A percentile compares a stretch with the other conserved stretches of the same genome.
Evolutionary conservation across 2,888 invertebrate genomes (phyloP).

Genomic region (Oscheius sp.): DNA sequence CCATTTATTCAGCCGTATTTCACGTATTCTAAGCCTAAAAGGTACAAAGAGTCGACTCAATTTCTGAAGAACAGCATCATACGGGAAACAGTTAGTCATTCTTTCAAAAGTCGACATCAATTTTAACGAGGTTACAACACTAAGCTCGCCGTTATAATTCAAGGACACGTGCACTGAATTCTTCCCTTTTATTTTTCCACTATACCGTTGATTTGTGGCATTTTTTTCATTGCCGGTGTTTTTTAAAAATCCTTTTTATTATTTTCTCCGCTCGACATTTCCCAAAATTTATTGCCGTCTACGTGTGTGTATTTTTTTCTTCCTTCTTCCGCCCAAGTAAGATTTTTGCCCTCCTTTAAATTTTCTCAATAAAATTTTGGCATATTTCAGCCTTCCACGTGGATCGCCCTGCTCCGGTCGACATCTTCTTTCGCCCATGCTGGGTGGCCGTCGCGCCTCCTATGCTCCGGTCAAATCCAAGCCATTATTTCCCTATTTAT

Average conservation of each 20-base stretch:
- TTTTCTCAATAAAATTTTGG: background rate
- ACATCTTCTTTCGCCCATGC: constrained; percentile 22
- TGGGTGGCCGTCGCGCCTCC: constrained; percentile 26
- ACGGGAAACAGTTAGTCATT: background rate
- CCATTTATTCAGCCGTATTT: no score
- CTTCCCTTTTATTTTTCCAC: background rate
- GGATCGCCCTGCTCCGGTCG: constrained; percentile 15
- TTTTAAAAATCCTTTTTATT: background rate
- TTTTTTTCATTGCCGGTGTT: background rate
- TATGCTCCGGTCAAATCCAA: constrained; percentile 20
- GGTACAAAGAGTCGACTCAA: no score
- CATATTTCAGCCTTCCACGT: background rate
- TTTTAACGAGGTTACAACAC: constrained; percentile 2
- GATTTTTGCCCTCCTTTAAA: no score
- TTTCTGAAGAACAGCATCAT: background rate
- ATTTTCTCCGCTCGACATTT: background rate
- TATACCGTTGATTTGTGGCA: background rate
- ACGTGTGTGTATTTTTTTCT: no score
- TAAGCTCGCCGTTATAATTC: constrained; percentile 9
- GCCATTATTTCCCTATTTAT: background rate
- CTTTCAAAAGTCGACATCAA: background rate
- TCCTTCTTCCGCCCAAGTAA: no score
- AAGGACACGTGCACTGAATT: constrained; percentile 20
- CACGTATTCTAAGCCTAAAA: no score
- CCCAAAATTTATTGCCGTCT: no score